These are phyloP conservation scores for Tetanocera ferruginea DNA, from an alignment of 2,888 invertebrate genomes.

Conservation along the genomic window DNA sequence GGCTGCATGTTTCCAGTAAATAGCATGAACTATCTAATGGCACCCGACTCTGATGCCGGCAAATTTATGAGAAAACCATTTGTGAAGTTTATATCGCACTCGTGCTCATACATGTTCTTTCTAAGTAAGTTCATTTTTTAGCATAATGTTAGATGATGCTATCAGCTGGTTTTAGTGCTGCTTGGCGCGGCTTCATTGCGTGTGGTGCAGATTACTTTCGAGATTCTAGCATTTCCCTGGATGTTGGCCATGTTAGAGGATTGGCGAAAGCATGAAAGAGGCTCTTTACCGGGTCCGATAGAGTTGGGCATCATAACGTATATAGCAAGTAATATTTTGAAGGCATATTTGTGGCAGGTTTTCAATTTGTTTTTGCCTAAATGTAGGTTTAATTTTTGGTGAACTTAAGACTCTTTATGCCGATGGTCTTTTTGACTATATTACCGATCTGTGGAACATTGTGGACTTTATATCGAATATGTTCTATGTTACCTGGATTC, in stretches of 20 bases:
- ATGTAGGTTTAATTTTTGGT: conserved; percentile 89
- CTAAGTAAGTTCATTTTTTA: conserved; percentile 79
- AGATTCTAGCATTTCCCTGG: conserved; percentile 84
- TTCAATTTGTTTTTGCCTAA: neutral
- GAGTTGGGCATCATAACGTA: conserved; percentile 88
- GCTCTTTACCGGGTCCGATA: conserved; percentile 83
- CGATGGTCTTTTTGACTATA: conserved; percentile 90
- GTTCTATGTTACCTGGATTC: conserved; percentile 94
- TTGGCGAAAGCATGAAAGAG: conserved; percentile 84
- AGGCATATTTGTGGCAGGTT: neutral
- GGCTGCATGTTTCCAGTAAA: conserved; percentile 95
- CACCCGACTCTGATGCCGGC: conserved; percentile 90
- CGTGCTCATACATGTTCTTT: conserved; percentile 95
- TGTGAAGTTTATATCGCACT: conserved; percentile 98
- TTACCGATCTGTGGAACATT: conserved; percentile 97
- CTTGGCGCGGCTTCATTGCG: conserved; percentile 95
- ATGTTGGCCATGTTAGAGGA: conserved; percentile 80
- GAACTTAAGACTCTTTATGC: conserved; percentile 94
- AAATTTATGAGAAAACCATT: conserved; percentile 97
- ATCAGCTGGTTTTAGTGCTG: conserved; percentile 75
- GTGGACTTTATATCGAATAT: conserved; percentile 97
- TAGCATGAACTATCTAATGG: conserved; percentile 91
- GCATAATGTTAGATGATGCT: neutral
- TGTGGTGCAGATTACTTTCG: conserved; percentile 84
- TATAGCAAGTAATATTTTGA: conserved; percentile 80